Evolutionary conservation across 2,797 vertebrate genomes (phyloP).

Genomic region (Adelosebastes latens): DNA sequence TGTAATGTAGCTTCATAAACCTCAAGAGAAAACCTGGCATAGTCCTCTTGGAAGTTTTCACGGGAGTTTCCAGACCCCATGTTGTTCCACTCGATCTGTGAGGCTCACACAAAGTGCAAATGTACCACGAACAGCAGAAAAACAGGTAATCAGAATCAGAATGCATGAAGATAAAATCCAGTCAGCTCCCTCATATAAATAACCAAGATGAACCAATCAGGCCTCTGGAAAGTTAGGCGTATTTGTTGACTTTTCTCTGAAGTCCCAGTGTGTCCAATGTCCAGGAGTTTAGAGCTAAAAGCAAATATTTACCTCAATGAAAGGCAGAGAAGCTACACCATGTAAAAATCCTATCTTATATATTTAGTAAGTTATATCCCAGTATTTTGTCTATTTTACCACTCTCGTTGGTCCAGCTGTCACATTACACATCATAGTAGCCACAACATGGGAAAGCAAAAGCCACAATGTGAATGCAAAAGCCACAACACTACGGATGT

Average conservation of each 20-base stretch:
- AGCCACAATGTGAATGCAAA: too few species aligned
- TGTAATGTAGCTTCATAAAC: fast-evolving
- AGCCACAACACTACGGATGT: too few species aligned
- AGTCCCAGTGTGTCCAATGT: not conserved
- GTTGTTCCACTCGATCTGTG: not conserved
- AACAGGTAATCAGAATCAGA: not conserved
- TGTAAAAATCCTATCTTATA: not conserved
- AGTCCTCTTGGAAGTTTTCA: fast-evolving
- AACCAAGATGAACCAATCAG: not conserved
- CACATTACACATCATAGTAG: too few species aligned
- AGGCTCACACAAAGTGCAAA: not conserved
- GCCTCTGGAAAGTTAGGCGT: not conserved
- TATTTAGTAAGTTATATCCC: not conserved
- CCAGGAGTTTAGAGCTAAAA: not conserved
- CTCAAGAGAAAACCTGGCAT: fast-evolving
- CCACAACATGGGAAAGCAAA: too few species aligned
- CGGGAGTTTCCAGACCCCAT: not conserved
- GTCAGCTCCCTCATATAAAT: not conserved
- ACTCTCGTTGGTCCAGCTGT: not conserved
- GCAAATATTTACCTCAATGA: not conserved
- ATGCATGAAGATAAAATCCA: not conserved
- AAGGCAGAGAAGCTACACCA: not conserved
- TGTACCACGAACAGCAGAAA: not conserved
- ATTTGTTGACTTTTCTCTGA: not conserved
- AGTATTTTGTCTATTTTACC: not conserved